A percentile compares a stretch with the other conserved stretches of the same genome.
phyloP scores from a whole-genome alignment of 2,113 vertebrate species.

The Indicator maculatus region DNA sequence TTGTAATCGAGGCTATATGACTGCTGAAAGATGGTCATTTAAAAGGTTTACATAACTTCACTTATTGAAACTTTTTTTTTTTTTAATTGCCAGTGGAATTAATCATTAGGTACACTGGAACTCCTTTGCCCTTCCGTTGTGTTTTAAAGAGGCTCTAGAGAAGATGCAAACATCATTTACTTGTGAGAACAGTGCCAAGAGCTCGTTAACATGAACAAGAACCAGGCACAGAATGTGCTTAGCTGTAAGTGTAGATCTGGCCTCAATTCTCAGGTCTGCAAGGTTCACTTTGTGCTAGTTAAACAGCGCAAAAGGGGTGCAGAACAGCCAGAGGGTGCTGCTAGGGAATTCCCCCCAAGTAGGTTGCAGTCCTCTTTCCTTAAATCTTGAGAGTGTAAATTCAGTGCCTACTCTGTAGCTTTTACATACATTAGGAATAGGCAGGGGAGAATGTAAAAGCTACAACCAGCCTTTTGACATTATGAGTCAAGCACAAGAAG shows the following conservation, averaged over 20 bases:
- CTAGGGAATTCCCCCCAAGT: not conserved
- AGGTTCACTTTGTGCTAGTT: not conserved
- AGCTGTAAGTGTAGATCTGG: accelerated
- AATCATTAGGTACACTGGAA: not conserved
- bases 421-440: not conserved
- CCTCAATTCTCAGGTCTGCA: not conserved
- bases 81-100: not conserved
- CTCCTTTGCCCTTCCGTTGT: not conserved
- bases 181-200: not conserved
- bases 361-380: not conserved
- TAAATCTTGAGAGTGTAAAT: not conserved
- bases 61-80: not conserved
- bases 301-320: not conserved
- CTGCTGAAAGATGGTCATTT: not conserved
- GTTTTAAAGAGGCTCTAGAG: not conserved
- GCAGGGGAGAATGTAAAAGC: not conserved
- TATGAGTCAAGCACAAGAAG: not conserved
- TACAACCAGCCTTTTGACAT: not conserved
- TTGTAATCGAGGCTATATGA: not conserved
- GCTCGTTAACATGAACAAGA: not conserved
- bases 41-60: not conserved
- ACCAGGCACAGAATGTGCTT: not conserved
- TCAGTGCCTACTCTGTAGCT: not conserved
- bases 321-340: not conserved
- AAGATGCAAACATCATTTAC: not conserved